Evolutionary conservation across 2,888 invertebrate genomes (phyloP).

Genomic region (Dicranocentrus wangi): DNA sequence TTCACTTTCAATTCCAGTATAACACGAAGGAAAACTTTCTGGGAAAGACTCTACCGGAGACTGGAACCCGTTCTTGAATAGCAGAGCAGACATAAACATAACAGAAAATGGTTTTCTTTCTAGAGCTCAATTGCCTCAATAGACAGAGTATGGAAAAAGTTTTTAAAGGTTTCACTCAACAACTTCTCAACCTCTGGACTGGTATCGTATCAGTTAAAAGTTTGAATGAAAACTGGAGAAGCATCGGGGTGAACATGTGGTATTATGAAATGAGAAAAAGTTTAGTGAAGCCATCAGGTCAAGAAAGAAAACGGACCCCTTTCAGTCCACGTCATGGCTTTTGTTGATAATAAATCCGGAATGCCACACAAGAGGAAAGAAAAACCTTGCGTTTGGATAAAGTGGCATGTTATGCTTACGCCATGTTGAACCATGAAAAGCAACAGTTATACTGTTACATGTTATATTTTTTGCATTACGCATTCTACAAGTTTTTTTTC

Average conservation of each 20-base stretch:
- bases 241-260: neutral
- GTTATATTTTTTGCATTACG: constrained; percentile 13
- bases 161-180: constrained; percentile 25
- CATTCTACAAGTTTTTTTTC: constrained; percentile 32
- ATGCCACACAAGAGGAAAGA: neutral
- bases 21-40: neutral
- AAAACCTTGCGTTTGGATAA: too few species aligned
- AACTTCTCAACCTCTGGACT: constrained; percentile 18
- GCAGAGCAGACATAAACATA: neutral
- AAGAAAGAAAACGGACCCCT: neutral
- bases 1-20: neutral
- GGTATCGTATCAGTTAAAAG: constrained; percentile 1
- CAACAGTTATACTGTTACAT: constrained; percentile 30
- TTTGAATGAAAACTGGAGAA: neutral
- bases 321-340: neutral
- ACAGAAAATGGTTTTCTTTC: neutral
- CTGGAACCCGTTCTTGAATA: neutral
- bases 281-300: neutral
- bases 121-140: neutral
- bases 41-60: neutral
- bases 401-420: too few species aligned
- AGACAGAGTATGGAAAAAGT: neutral
- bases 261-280: constrained; percentile 4
- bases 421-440: too few species aligned
- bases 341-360: constrained; percentile 5